A percentile compares a stretch with the other conserved stretches of the same genome.
Evolutionary conservation across 2,797 vertebrate genomes (phyloP).

Genomic region (Furcifer pardalis): DNA sequence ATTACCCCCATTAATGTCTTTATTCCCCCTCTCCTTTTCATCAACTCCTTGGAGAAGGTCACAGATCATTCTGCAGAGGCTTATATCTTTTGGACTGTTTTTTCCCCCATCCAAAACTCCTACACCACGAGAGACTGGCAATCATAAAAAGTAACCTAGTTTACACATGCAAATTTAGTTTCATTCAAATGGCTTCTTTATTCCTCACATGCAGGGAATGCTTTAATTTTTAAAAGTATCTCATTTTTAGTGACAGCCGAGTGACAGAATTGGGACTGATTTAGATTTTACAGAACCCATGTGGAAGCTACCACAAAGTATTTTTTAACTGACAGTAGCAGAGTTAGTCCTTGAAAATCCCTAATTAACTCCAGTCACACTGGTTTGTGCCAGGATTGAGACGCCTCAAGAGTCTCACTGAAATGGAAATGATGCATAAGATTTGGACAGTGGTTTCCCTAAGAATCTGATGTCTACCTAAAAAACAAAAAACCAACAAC

Average conservation of each 20-base stretch:
- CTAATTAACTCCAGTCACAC: neutral
- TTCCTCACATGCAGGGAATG: neutral
- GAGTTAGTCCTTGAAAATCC: neutral
- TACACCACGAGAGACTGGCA: neutral
- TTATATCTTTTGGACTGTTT: neutral
- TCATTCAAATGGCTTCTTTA: slow-evolving; percentile 30
- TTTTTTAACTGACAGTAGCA: neutral
- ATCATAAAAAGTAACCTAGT: slow-evolving; percentile 7
- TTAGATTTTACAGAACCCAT: neutral
- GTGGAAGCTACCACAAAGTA: neutral
- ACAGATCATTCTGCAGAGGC: neutral
- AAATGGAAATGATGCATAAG: neutral
- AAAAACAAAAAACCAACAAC: neutral
- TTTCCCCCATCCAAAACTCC: neutral
- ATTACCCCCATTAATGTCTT: slow-evolving; percentile 43
- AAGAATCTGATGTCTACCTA: no score
- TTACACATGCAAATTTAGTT: neutral
- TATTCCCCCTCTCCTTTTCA: slow-evolving; percentile 46
- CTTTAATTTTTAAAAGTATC: neutral
- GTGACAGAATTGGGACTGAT: slow-evolving; percentile 15
- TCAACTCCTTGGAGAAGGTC: slow-evolving; percentile 41
- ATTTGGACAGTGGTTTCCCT: neutral
- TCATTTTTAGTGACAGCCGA: neutral
- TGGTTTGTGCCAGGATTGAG: neutral
- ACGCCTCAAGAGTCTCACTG: neutral